Evolutionary conservation across 2,888 invertebrate genomes (phyloP), one percentile per base, ranked within the genome.

Genomic region (Notocelia uddmanniana): DNA sequence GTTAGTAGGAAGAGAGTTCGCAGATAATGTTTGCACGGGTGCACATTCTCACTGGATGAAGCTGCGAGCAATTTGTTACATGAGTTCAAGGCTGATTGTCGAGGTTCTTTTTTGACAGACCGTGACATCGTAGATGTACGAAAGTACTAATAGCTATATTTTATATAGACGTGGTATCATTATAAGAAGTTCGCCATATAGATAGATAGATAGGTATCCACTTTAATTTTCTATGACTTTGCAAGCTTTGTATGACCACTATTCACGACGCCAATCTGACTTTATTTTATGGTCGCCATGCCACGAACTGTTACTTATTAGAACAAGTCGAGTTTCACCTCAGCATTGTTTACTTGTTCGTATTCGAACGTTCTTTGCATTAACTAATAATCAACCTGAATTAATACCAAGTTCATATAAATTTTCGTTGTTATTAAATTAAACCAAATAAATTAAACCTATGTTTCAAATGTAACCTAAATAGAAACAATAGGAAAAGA

Each of bases 21-120:
- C n/a, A 52, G 52, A n/a, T 26, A 26, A 74, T 68, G 31, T 74
- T 31, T 48, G 21, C n/a, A 48, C 68, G 64, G 52, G 54, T 59
- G 57, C 34, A 37, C 34, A 45, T 62, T 55, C 45, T 69, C 62
- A 69, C 60, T 69, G 52, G 11, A 41, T 66, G 45, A 69, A 59
- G 59, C 52, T 59, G 68, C 52, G 52, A 52, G 26, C 52, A 34
- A 52, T 52, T 18, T 60, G 26, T 26, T 23, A 23, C 37, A 21
- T 5, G 15, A 41, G 34, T 50, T 52, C 41, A 19, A 41, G 41
- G 37, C 3, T 23, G 23, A n/a, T 18, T 23, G 10, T 23, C 9
- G 1, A 21, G 3, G n/a, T n/a, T 59, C 2, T 15, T 15, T 59
- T 37, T 21, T 13, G 37, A 19, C 10, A 59, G 58, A 19, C 37